These are phyloP conservation scores for Bucorvus abyssinicus DNA, from an alignment of 2,797 vertebrate species.

Conservation along the genomic window DNA sequence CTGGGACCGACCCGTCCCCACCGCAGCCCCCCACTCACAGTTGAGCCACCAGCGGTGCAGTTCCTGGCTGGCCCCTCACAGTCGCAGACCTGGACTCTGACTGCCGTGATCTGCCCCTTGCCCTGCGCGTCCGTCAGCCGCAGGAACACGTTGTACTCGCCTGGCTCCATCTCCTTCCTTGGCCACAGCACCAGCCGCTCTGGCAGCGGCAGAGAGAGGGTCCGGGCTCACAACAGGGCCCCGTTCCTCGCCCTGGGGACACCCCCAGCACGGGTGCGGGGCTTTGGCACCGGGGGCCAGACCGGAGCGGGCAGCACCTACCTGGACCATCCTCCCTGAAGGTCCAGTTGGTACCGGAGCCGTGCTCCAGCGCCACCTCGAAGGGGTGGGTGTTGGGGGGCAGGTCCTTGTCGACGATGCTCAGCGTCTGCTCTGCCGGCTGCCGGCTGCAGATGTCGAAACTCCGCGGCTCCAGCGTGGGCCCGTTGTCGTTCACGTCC, in stretches of 20 bases:
- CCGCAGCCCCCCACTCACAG: background rate
- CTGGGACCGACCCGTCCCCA: background rate
- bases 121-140: constrained; percentile 74
- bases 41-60: constrained; percentile 28
- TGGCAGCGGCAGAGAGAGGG: background rate
- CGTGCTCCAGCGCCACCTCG: constrained; percentile 67
- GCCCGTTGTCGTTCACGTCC: constrained; percentile 89
- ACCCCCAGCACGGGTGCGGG: no score
- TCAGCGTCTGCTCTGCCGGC: constrained; percentile 69
- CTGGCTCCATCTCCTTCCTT: constrained; percentile 71
- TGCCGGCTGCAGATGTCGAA: constrained; percentile 81
- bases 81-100: constrained; percentile 81
- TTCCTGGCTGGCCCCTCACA: constrained; percentile 72
- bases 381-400: constrained; percentile 78
- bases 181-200: constrained; percentile 44
- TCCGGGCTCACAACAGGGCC: background rate
- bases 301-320: constrained; percentile 19
- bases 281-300: no score
- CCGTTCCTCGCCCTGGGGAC: fast-evolving
- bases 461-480: constrained; percentile 64
- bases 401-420: constrained; percentile 83
- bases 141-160: constrained; percentile 78
- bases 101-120: constrained; percentile 60
- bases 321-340: constrained; percentile 66
- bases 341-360: constrained; percentile 79